Evolutionary conservation across 2,888 invertebrate genomes (phyloP), one percentile per base, ranked within the genome.

Genomic region (Lochmaea capreae): DNA sequence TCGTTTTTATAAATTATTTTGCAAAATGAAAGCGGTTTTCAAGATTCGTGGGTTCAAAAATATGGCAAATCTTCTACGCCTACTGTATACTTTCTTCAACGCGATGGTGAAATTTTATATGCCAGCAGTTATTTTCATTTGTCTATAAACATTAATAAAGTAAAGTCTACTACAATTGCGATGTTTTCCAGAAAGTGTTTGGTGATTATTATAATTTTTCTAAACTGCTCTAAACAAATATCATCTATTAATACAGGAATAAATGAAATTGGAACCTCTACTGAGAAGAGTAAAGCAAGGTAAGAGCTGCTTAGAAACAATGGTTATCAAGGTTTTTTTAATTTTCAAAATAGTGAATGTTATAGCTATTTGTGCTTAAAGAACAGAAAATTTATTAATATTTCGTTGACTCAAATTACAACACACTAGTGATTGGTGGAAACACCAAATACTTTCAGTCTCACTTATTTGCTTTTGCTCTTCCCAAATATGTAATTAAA

Each of bases 21-120:
- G 71, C 66, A 58, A 77, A 75, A 71, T 16, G 77, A 77, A 77
- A 77, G 77, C 74, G 54, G 39, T 58, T 26, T 71, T 61, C 16
- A 59, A 49, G 18, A 63, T 18, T 63, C 68, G 77, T 77, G 72
- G 77, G 77, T 49, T 72, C 49, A 74, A 61, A 49, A 68, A 74
- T 75, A 79, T 79, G 79, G 80, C 69, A 74, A 81, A 79, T 69
- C 77, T n/a, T 72, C 61, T 74, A 77, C 81, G 69, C 81, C 81
- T 77, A 81, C 81, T 71, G 14, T 33, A 33, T 57, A 79, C 81
- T 81, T 81, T 81, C 81, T 74, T 81, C 71, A 16, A 54, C 26
- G 74, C 71, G 16, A 49, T 18, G 74, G 78, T 78, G 78, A 80
- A 80, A 80, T 78, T 78, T 74, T 72, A 61, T 63, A 54, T 65